These are phyloP conservation scores for Falco concolor DNA, from an alignment of 2,797 vertebrate genomes.

Conservation along the genomic window DNA sequence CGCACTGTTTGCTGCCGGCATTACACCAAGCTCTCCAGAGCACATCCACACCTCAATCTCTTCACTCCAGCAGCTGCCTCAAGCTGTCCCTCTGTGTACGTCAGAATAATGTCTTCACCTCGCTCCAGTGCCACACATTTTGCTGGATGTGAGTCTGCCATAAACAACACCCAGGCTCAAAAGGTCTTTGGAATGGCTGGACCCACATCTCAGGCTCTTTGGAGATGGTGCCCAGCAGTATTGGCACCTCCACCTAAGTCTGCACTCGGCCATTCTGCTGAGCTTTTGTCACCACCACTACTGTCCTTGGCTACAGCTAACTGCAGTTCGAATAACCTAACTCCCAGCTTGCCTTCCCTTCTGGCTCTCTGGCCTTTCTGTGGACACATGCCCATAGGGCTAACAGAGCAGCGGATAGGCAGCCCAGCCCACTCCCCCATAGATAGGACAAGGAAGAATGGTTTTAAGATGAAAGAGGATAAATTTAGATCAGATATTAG, in stretches of 20 bases:
- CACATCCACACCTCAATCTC: not conserved
- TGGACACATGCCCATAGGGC: not conserved
- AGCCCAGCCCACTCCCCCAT: not conserved
- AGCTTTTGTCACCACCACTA: not conserved
- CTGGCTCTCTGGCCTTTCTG: not conserved
- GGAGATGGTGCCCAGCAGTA: not conserved
- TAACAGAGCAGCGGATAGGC: not conserved
- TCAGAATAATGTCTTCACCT: not conserved
- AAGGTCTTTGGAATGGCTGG: not conserved
- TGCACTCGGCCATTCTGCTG: not conserved
- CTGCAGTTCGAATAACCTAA: not conserved
- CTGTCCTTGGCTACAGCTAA: not conserved
- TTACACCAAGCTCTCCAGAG: not conserved
- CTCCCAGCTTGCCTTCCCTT: not conserved
- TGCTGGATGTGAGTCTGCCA: not conserved
- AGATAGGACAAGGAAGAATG: too few relatives aligned
- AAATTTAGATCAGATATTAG: too few relatives aligned
- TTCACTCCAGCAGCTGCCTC: not conserved
- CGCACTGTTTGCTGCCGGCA: not conserved
- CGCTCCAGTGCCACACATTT: fast-evolving
- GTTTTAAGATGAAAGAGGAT: too few relatives aligned
- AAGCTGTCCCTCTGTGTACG: not conserved
- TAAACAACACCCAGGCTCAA: not conserved
- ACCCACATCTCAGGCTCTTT: not conserved
- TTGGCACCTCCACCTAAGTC: not conserved